A percentile compares a stretch with the other conserved stretches of the same genome.
Evolutionary conservation across 2,797 vertebrate species (phyloP).

Genomic region (Acanthurus tractus): DNA sequence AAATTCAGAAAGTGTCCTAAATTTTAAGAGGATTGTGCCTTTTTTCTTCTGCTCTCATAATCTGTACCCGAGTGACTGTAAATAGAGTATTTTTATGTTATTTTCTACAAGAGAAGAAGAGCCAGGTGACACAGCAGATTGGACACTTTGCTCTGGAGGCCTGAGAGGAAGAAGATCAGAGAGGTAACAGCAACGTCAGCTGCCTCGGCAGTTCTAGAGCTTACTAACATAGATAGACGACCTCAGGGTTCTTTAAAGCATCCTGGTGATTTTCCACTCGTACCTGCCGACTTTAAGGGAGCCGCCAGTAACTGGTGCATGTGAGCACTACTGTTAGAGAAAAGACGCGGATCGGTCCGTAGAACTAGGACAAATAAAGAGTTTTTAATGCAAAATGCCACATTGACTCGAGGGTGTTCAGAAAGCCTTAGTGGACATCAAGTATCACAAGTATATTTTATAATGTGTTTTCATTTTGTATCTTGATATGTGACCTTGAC

Average conservation of each 20-base stretch:
- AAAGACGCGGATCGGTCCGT: not conserved
- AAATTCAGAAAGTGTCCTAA: slow-evolving; percentile 3
- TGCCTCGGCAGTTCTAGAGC: slow-evolving; percentile 1
- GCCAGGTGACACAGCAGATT: not conserved
- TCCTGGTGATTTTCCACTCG: slow-evolving; percentile 56
- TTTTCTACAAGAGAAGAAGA: not conserved
- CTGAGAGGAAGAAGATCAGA: not conserved
- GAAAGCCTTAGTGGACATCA: not conserved
- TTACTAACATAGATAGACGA: slow-evolving; percentile 43
- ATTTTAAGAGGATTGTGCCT: not conserved
- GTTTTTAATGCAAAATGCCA: slow-evolving; percentile 15
- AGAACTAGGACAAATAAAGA: not conserved
- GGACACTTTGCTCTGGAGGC: not conserved
- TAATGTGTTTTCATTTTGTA: not conserved
- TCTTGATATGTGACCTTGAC: not conserved
- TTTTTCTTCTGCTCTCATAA: not conserved
- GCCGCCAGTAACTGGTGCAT: not conserved
- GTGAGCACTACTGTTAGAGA: not conserved
- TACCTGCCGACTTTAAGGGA: not conserved
- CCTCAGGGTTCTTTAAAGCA: slow-evolving; percentile 53
- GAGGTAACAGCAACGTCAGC: slow-evolving; percentile 14
- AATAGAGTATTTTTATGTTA: slow-evolving; percentile 33
- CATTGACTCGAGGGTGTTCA: not conserved
- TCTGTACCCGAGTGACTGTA: slow-evolving; percentile 48
- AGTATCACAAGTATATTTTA: not conserved